Base-by-base conservation (phyloP, 2,888 invertebrate genomes). In the Tethea ocularis region DNA sequence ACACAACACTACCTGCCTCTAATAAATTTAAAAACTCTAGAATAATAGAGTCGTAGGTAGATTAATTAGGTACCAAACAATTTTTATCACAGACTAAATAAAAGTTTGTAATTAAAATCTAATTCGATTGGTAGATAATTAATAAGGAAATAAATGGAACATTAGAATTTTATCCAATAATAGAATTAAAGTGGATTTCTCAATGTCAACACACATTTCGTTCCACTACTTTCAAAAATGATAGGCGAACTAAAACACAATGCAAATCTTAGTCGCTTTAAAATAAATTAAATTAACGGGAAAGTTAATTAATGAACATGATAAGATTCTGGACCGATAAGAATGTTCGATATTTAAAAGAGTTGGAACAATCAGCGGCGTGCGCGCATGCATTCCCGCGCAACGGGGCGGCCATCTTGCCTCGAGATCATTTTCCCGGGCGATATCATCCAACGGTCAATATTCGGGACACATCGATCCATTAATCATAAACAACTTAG, bases 341-440 rank as follows among this genome's bases (percentile, higher is more conserved):
- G 54, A 54, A 36, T 20, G 60, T 69, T 67, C 62, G 60, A 71
- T 71, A 69, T 70, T 71, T 64, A 67, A 76, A 75, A 64, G 72
- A 69, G 58, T 56, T 52, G 26, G 69, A 72, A 72, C 73, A 74
- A 77, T 71, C 66, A 72, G 68, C 68, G 55, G 68, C 62, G 75
- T 74, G 72, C 72, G 75, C 67, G 73, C 66, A 67, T 68, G 68
- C 83, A 78, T 82, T 83, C 80, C 80, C 80, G 78, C 88, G 70
- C 87, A 76, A 80, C 85, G 83, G 80, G 85, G 86, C 91, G 86
- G 91, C 92, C 91, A 91, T 92, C 84, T 90, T 89, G 86, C 60
- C 68, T 71, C 75, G 75, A 80, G 83, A 83, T 83, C 79, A 80
- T 80, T 83, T 83, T 80, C 82, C 75, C 78, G 77, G 73, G 77